Conservation (phyloP, 2,888 invertebrate genomes). For the Watsonalla binaria region DNA sequence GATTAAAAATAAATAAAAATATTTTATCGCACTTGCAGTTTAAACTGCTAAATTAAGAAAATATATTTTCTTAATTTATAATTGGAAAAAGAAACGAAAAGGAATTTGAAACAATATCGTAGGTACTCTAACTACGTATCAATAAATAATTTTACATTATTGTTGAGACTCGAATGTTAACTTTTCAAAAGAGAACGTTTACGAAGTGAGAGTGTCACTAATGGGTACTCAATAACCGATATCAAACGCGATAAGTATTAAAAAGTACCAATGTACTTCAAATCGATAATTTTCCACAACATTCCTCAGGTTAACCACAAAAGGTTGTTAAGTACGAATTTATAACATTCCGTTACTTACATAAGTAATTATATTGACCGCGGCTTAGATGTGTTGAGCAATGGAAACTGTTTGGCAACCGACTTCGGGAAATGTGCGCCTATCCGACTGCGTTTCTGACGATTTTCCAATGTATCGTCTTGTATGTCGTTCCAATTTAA, state of each 20-base stretch:
- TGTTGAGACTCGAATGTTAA: too few species aligned
- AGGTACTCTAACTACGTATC: too few species aligned
- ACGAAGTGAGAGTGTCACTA: not conserved
- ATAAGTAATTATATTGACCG: constrained; percentile 41
- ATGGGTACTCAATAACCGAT: too few species aligned
- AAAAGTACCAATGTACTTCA: not conserved
- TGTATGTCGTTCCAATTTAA: not conserved
- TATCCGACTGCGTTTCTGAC: constrained; percentile 22
- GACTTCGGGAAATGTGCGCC: constrained; percentile 37
- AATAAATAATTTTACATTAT: too few species aligned
- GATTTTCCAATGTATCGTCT: constrained; percentile 8
- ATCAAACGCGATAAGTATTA: not conserved
- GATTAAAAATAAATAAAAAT: too few species aligned
- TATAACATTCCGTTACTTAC: constrained; percentile 37
- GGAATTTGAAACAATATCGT: too few species aligned
- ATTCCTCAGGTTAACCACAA: constrained; percentile 1
- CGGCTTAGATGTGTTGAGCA: constrained; percentile 31
- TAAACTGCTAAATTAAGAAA: too few species aligned
- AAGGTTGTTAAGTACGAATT: constrained; percentile 13
- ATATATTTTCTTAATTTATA: too few species aligned
- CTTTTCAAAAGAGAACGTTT: too few species aligned
- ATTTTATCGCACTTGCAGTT: too few species aligned
- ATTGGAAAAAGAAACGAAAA: too few species aligned
- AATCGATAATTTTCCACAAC: not conserved
- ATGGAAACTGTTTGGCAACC: constrained; percentile 36